Base-by-base conservation (phyloP, 2,888 invertebrate genomes). In the Nasonia oneida region DNA sequence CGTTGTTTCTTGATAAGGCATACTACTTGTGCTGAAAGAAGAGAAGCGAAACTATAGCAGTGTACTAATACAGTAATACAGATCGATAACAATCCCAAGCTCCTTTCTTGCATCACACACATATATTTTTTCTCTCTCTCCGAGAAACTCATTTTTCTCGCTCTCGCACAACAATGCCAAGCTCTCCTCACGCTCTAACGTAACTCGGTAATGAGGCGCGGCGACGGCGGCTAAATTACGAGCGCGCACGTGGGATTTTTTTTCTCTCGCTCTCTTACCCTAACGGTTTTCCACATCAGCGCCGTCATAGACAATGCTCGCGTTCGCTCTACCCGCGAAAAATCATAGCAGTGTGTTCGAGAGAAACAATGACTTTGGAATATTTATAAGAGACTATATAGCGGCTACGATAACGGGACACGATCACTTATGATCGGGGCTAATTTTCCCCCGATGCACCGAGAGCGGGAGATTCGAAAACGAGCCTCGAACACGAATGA, bases 181-280 rank as follows among this genome's bases (percentile, higher is more conserved):
- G 5, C 73, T 39, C 78, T 42, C 47, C 15, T 67, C 33, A 70
- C 67, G 8, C 3, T 23, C 29, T 29, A 61, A 12, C 47, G 53
- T 15, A 15, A 33, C 23, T n/a, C n/a, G n/a, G 73, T 47, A 73
- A 73, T 73, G 73, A 73, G 73, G 42, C 42, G 42, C 37, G 37
- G 57, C 64, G 47, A 23, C 23, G 23, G 76, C 67, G 3, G 39
- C 12, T 18, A 29, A 50, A 64, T 84, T 79, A 75, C 79, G 37
- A 77, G 53, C 29, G 29, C 29, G 29, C 74, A 80, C 84, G 84
- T 84, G 84, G 75, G 80, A 84, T 53, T 84, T 74, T 71, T 61
- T 61, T 75, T 37, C 37, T 67, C 23, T 29, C 67, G 15, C 73
- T 23, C 70, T 77, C 83, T 10, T 70, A 47, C 39, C 78, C 33